Conservation (phyloP, 1,140 invertebrate genomes). For the Temnothorax longispinosus region DNA sequence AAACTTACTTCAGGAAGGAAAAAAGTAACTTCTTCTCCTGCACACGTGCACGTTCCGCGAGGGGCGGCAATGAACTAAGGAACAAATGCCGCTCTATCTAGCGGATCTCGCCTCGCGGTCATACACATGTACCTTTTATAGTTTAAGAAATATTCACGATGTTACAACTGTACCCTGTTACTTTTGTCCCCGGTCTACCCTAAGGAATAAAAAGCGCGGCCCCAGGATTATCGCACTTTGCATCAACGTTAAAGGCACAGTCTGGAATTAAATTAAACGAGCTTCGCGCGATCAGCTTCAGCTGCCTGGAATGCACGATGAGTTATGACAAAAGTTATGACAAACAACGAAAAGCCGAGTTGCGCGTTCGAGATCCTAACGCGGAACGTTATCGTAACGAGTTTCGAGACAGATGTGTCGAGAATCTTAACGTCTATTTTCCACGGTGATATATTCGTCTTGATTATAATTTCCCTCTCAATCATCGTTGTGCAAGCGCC, state of each 20-base stretch:
- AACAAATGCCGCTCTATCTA: too few relatives aligned
- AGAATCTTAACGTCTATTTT: constrained; percentile 27
- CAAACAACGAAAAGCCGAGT: constrained; percentile 3
- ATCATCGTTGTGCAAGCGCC: neutral
- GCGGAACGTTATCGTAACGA: constrained; percentile 17
- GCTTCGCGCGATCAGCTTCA: constrained; percentile 6
- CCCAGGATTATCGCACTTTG: neutral
- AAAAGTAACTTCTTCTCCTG: too few relatives aligned
- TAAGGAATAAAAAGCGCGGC: neutral
- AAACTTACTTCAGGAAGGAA: too few relatives aligned
- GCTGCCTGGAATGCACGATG: neutral
- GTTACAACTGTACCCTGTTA: too few relatives aligned
- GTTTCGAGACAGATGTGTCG: neutral
- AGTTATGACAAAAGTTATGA: constrained; percentile 14
- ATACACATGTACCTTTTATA: too few relatives aligned
- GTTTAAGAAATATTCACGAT: too few relatives aligned
- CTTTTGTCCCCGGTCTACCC: too few relatives aligned
- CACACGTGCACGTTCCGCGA: too few relatives aligned
- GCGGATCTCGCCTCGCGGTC: too few relatives aligned
- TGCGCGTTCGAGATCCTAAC: constrained; percentile 9
- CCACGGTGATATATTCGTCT: constrained; percentile 11
- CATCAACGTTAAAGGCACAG: neutral
- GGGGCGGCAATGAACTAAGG: too few relatives aligned
- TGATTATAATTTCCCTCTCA: constrained; percentile 39
- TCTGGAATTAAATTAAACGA: neutral